A percentile compares a stretch with the other conserved stretches of the same genome.
phyloP scores from a whole-genome alignment of 2,888 invertebrate species.

The Trichogramma evanescens region DNA sequence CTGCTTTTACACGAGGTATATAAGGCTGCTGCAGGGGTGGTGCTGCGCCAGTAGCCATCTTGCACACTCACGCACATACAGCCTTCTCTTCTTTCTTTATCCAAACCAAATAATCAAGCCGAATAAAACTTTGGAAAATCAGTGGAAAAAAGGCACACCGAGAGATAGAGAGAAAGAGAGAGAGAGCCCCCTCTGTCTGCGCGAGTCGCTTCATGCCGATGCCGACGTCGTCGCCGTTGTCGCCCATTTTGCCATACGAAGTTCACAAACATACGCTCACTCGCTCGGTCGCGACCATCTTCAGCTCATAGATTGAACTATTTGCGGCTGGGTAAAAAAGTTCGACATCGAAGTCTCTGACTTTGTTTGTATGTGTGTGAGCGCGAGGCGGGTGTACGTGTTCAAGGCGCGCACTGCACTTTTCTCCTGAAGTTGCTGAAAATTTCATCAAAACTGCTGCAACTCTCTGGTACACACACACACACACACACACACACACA shows the following conservation, averaged over 20 bases:
- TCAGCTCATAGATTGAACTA: constrained; percentile 6
- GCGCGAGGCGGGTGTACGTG: no score
- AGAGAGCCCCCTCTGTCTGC: not conserved
- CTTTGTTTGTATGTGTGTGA: not conserved
- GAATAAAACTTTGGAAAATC: no score
- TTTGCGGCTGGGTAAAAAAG: not conserved
- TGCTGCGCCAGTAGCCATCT: no score
- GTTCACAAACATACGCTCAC: not conserved
- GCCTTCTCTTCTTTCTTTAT: no score
- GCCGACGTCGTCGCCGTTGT: not conserved
- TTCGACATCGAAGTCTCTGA: not conserved
- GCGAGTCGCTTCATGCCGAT: not conserved
- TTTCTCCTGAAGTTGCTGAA: constrained; percentile 2
- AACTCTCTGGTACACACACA: not conserved
- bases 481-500: not conserved
- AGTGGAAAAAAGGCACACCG: not conserved
- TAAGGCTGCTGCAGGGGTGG: no score
- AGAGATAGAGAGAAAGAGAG: not conserved
- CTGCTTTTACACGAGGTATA: no score
- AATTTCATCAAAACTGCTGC: constrained; percentile 6
- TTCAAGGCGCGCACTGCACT: not conserved
- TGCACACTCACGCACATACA: no score
- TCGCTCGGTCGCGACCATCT: not conserved
- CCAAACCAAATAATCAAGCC: no score
- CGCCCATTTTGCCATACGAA: not conserved